These are phyloP conservation scores for Chunga burmeisteri DNA, from an alignment of 2,113 vertebrate genomes.

Conservation along the genomic window DNA sequence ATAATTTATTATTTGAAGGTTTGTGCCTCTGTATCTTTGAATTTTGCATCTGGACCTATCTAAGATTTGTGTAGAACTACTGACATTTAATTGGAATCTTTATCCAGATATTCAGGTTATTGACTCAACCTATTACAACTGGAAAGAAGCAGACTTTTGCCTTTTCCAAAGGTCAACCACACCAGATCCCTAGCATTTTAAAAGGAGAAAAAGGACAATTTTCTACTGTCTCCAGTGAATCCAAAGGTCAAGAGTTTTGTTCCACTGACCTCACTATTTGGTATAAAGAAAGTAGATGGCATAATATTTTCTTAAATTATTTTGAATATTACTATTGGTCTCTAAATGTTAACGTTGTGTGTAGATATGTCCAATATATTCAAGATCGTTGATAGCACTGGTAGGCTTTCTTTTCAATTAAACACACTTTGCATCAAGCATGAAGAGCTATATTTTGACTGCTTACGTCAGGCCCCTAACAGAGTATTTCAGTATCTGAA, in stretches of 20 bases:
- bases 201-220: neutral
- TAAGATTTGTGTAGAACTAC: neutral
- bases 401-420: neutral
- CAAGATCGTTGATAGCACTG: neutral
- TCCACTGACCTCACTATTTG: neutral
- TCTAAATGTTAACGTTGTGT: neutral
- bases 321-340: neutral
- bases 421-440: neutral
- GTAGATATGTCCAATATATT: neutral
- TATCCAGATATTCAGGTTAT: conserved; percentile 3
- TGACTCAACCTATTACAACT: conserved; percentile 3
- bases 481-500: neutral
- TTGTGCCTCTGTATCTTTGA: neutral
- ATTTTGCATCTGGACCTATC: neutral
- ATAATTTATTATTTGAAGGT: neutral
- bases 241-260: neutral
- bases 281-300: neutral
- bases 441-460: neutral
- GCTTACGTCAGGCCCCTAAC: neutral
- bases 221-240: neutral
- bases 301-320: neutral
- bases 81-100: conserved; percentile 6
- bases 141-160: neutral
- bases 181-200: neutral
- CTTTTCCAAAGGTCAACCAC: neutral